Evolutionary conservation across 1,140 invertebrate genomes (phyloP).

Genomic region (Magallana angulata): DNA sequence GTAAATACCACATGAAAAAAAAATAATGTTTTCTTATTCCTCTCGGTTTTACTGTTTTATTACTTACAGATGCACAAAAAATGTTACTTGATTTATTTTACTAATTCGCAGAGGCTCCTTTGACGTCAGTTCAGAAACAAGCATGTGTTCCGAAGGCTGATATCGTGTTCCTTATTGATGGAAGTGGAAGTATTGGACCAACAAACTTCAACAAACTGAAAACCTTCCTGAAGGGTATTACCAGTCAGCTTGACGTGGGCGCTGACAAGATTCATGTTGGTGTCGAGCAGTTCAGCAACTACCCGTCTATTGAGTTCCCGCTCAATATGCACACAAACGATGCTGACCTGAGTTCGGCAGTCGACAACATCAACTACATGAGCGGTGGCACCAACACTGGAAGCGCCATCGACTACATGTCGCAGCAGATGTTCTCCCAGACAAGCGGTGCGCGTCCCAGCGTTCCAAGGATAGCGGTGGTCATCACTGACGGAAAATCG

Average conservation of each 20-base stretch:
- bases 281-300: conserved; percentile 70
- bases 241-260: conserved; percentile 61
- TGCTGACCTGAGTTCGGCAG: conserved; percentile 57
- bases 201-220: conserved; percentile 69
- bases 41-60: not conserved
- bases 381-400: conserved; percentile 72
- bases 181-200: conserved; percentile 68
- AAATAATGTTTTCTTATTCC: not conserved
- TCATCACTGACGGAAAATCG: conserved; percentile 74
- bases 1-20: conserved; percentile 12
- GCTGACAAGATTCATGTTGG: conserved; percentile 68
- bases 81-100: not conserved
- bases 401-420: conserved; percentile 68
- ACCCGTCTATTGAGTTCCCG: conserved; percentile 71
- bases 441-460: conserved; percentile 64
- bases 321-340: conserved; percentile 67
- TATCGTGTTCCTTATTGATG: conserved; percentile 70
- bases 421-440: conserved; percentile 63
- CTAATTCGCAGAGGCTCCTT: conserved; percentile 11
- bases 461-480: conserved; percentile 68
- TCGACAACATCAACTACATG: conserved; percentile 67
- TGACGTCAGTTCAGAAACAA: conserved; percentile 48
- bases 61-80: too few relatives aligned
- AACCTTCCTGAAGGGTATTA: conserved; percentile 67
- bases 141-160: conserved; percentile 69